These are phyloP conservation scores for Chrysemys picta DNA, from an alignment of 2,113 vertebrate species.

Conservation along the genomic window DNA sequence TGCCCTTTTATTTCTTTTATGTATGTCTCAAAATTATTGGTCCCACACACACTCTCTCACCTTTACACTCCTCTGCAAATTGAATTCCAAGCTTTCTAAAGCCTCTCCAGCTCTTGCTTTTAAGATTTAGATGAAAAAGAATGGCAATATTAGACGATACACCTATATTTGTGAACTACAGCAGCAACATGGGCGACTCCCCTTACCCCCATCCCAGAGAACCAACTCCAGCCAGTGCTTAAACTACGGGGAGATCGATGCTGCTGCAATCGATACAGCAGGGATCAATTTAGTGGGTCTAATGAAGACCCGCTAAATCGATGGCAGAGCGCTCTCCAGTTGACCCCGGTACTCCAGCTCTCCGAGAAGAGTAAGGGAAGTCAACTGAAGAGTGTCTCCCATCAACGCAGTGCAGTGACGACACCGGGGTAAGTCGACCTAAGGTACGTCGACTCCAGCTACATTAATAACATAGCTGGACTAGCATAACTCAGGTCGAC, in stretches of 20 bases:
- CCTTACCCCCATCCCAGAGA: neutral
- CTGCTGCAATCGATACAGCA: too few species aligned
- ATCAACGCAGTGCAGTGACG: too few species aligned
- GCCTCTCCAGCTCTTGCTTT: neutral
- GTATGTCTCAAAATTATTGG: slow-evolving; percentile 44
- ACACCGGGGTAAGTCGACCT: too few species aligned
- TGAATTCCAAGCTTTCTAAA: slow-evolving; percentile 46
- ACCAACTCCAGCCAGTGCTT: neutral
- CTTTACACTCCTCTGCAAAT: slow-evolving; percentile 41
- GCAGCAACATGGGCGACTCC: neutral
- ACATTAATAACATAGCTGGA: too few species aligned
- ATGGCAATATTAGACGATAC: neutral
- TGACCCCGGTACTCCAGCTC: too few species aligned
- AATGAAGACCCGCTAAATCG: too few species aligned
- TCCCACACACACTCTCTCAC: slow-evolving; percentile 37
- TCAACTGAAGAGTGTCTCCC: too few species aligned
- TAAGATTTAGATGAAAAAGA: neutral
- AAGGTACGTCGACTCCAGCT: too few species aligned
- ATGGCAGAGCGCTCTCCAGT: too few species aligned
- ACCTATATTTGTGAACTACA: neutral
- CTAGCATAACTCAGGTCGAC: too few species aligned
- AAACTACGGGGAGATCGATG: neutral
- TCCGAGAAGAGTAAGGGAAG: too few species aligned
- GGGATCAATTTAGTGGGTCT: too few species aligned
- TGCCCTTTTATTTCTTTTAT: slow-evolving; percentile 18